Evolutionary conservation across 2,888 invertebrate genomes (phyloP), one percentile per base, ranked within the genome.

Genomic region (Eupithecia vulgata): DNA sequence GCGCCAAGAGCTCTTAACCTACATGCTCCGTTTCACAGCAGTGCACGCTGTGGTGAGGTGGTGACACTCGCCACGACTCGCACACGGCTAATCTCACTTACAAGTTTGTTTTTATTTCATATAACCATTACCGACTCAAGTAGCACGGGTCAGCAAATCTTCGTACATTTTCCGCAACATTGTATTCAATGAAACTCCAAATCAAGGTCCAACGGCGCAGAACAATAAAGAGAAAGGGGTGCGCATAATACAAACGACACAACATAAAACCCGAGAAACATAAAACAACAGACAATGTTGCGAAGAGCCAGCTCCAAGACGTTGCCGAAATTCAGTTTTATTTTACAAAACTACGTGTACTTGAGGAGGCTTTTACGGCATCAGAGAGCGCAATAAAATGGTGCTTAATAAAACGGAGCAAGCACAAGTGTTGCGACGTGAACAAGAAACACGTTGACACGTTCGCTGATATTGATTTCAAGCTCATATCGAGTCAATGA

Each of bases 1-100:
- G 93, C 89, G 89, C 86, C 73, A 77, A 94, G 94, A 83, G 87
- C 91, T 79, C 94, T 94, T 93, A 93, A 94, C 94, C 94, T 91
- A 94, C 89, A 94, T 94, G 92, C 93, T 93, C 91, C 91, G 93
- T 91, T 92, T 91, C 93, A 90, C 90, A 89, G 88, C 89, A 86
- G 83, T 86, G 84, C 65, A 65, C 37, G 65, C 86, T 85, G 86
- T 85, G 84, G 87, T 86, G 88, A 89, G 85, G 86, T 85, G 84
- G 87, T 86, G 88, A 89, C 91, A 90, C 91, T 91, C 85, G 71
- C 76, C 68, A 75, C 72, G 70, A 71, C 89, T 89, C 82, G 81
- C 84, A 76, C 81, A 84, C 83, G 81, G 86, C 89, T 90, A 91
- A 90, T 91, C 88, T 87, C 83, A 86, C 81, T 79, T 78, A 80